These are phyloP conservation scores for Mugil cephalus DNA, from an alignment of 2,113 vertebrate species.

Conservation along the genomic window DNA sequence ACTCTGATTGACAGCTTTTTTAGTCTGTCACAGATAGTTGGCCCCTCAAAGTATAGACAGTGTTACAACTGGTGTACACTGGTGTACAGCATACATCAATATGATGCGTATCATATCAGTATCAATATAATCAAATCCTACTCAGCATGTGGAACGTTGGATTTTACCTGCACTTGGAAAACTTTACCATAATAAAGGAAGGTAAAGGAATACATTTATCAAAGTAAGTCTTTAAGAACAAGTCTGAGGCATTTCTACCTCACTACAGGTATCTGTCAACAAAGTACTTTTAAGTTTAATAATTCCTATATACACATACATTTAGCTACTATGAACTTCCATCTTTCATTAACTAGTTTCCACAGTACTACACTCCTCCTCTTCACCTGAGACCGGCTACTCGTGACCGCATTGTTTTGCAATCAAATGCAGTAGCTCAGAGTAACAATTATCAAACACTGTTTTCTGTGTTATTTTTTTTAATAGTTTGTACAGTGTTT, in stretches of 20 bases:
- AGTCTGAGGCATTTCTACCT: neutral
- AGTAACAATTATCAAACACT: conserved; percentile 40
- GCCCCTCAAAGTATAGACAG: no score
- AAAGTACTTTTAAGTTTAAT: no score
- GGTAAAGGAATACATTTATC: neutral
- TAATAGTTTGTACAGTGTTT: conserved; percentile 62
- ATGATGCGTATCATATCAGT: no score
- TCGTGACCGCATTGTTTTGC: neutral
- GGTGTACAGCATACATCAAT: no score
- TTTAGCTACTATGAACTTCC: no score
- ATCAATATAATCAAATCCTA: neutral
- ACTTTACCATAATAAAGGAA: neutral
- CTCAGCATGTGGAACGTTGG: neutral
- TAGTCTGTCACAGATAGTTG: neutral
- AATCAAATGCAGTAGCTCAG: conserved; percentile 21
- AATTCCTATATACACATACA: no score
- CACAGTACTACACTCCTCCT: neutral
- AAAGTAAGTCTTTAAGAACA: neutral
- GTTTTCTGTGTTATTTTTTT: conserved; percentile 48
- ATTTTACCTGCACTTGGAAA: neutral
- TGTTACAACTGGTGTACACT: neutral
- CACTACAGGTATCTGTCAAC: neutral
- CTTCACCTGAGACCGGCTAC: conserved; percentile 1
- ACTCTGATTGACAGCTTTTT: neutral
- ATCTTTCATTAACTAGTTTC: neutral